phyloP scores from a whole-genome alignment of 1,140 invertebrate species.

The Heterodera schachtii region DNA sequence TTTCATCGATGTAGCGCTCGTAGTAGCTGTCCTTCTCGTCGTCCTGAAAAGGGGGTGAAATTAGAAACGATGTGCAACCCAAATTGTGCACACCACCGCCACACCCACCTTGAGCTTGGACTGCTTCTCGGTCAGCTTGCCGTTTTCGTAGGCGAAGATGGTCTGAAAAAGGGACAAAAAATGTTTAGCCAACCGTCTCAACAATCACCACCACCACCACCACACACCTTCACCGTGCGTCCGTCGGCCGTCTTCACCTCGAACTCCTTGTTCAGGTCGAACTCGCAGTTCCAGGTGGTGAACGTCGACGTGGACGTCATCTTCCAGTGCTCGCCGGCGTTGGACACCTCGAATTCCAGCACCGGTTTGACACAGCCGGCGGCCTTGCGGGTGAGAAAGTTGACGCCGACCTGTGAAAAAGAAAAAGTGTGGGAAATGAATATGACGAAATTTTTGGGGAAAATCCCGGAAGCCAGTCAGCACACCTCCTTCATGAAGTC shows the following conservation, averaged over 20 bases:
- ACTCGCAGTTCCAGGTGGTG: conserved; percentile 10
- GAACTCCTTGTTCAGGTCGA: neutral
- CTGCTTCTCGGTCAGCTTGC: conserved; percentile 7
- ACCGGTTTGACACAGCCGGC: conserved; percentile 40
- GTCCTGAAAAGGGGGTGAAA: neutral
- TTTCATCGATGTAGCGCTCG: conserved; percentile 5
- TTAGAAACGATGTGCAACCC: too few species aligned
- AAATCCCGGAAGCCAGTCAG: too few species aligned
- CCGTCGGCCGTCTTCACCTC: conserved; percentile 4
- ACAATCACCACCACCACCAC: neutral
- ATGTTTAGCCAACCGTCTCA: too few species aligned
- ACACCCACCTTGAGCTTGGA: neutral
- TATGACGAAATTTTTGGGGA: too few species aligned
- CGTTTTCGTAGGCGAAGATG: neutral
- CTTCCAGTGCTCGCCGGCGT: conserved; percentile 34
- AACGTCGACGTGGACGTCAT: neutral
- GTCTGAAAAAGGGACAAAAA: conserved; percentile 13
- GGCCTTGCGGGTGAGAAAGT: conserved; percentile 39
- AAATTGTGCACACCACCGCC: too few species aligned
- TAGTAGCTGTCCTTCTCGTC: conserved; percentile 8
- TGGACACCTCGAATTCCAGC: conserved; percentile 36
- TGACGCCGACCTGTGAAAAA: conserved; percentile 31
- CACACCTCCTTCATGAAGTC: conserved; percentile 53
- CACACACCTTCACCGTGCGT: neutral
- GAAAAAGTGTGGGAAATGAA: neutral